Evolutionary conservation across 2,888 invertebrate species (phyloP).

Genomic region (Amphimallon solstitiale): DNA sequence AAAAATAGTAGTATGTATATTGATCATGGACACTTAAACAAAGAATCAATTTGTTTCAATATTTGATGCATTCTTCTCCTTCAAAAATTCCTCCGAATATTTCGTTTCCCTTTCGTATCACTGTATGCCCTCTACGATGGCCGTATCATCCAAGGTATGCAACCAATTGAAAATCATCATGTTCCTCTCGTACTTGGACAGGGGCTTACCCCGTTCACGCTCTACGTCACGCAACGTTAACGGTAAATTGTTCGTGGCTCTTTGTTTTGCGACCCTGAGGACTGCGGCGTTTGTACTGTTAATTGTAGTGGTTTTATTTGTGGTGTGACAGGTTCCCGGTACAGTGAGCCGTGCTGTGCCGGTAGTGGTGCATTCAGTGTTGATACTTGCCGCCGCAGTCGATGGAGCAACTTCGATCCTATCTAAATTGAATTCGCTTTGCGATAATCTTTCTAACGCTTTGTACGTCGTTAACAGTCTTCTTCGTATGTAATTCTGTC

Average conservation of each 20-base stretch:
- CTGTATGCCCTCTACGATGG: constrained; percentile 65
- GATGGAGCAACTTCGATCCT: constrained; percentile 72
- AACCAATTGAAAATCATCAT: constrained; percentile 97
- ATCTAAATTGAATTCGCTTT: constrained; percentile 86
- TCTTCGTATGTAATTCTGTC: constrained; percentile 83
- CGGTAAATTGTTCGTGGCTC: constrained; percentile 67
- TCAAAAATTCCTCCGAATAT: not conserved
- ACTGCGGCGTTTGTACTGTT: constrained; percentile 63
- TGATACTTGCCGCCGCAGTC: constrained; percentile 61
- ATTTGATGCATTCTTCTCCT: not conserved
- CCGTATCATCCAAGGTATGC: constrained; percentile 83
- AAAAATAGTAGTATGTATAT: not conserved
- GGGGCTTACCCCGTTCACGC: constrained; percentile 81
- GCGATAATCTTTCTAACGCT: constrained; percentile 82
- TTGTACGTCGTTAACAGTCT: constrained; percentile 82
- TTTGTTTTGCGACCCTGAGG: constrained; percentile 61
- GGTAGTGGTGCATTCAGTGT: constrained; percentile 42
- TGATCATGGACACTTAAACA: not conserved
- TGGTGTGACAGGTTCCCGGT: constrained; percentile 55
- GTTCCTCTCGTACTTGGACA: constrained; percentile 91
- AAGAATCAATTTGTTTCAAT: not conserved
- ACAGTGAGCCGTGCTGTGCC: constrained; percentile 48
- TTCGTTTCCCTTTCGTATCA: constrained; percentile 43
- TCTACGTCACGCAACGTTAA: constrained; percentile 84
- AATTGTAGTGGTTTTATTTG: constrained; percentile 49